Evolutionary conservation across 2,888 invertebrate species (phyloP), one percentile per base, ranked within the genome.

Genomic region (Caenorhabditis sp.): DNA sequence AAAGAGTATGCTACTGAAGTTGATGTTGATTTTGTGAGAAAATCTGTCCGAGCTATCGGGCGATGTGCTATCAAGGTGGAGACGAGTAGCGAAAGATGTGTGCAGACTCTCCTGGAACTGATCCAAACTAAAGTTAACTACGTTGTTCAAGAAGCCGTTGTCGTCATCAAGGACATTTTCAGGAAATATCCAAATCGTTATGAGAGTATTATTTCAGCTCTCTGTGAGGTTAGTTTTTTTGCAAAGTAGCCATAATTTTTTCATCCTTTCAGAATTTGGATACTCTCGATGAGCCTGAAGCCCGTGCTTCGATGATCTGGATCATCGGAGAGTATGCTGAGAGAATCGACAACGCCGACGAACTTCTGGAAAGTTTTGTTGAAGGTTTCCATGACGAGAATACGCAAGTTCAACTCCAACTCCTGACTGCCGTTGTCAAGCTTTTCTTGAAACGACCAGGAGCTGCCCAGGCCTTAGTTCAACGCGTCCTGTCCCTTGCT

Each of bases 111-210:
- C 9, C 93, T 99, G 24, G 99, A 99, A 92, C 94, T 99, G 70
- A 99, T 99, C 92, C 98, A 99, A 93, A 99, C 99, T 0, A 99
- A 99, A 94, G 98, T 95, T 87, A 99, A 99, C 94, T 99, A 99
- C 92, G 99, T 99, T 18, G 99, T 99, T 0, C 99, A 99, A 92
- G 99, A 99, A 92, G 99, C 99, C 0, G 98, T 99, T 84, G 99
- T 99, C 13, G 99, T 99, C 24, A 99, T 99, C 91, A 99, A 99
- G 92, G 93, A 93, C 82, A 93, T 93, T 74, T 93, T 93, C 92
- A 91, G 93, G 65, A 94, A 99, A 93, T 99, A 99, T 93, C 99
- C 99, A 11, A 99, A 99, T 93, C 98, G 99, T 92, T 99, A 99
- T 92, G 99, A 99, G 93, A 98, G 97, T 92, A 99, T 99, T 92